Base-by-base conservation (phyloP, 2,888 invertebrate species). In the Xestia c-nigrum region DNA sequence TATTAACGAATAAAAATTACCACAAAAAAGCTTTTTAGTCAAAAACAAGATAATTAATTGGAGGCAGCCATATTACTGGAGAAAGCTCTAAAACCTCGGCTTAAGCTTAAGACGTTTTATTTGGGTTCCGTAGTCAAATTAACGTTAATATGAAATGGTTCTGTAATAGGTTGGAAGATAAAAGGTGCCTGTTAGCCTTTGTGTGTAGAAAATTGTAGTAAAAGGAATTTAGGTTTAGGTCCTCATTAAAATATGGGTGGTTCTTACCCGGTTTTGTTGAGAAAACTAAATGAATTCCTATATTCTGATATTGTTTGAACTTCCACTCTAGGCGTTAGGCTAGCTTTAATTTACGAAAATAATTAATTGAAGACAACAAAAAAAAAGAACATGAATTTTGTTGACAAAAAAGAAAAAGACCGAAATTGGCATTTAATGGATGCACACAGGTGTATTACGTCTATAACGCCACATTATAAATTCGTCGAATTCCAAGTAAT, bases 1-100 rank as follows among this genome's bases (percentile, higher is more conserved):
- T 64, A 76, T 66, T 21, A 84, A 65, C 40, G 63, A 74, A 86
- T 72, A 57, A 86, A 68, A 63, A 83, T 74, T 71, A 50, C 46
- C 43, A 57, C 52, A 55, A 74, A 66, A 86, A 74, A 61, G 59
- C 68, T 67, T 84, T 86, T 76, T 72, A 72, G n/a, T n/a, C 47
- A n/a, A 43, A 55, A 80, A 74, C 69, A 74, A 67, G 76, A 74
- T 84, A 79, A 84, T 86, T 84, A 86, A 86, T 86, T 74, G 72
- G 64, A 40, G 46, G 16, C 43, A 16, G 52, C 55, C 69, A 67
- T 71, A 78, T 70, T 79, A 57, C 71, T 4, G 47, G 40, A 57
- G 50, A 65, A 61, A 57, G 19, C 38, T 10, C 16, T 72, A 52
- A 63, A 82, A 59, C 43, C 68, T 57, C 57, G 61, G 71, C 66